Percentiles rank a stretch among this genome's conserved stretches.
Conservation (phyloP, 2,888 invertebrate genomes). For the Lucinisca nassula region DNA sequence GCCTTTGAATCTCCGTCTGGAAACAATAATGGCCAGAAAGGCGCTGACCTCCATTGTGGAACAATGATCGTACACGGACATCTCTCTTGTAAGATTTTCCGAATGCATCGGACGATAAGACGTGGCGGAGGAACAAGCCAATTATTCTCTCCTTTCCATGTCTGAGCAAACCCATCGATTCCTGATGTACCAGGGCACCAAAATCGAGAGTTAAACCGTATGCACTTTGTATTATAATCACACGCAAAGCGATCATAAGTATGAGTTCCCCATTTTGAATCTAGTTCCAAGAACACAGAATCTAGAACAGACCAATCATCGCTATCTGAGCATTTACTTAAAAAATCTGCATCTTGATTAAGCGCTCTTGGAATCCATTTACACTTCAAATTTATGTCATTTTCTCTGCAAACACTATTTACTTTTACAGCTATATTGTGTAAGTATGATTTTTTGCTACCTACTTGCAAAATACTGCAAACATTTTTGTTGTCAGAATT, state of each 20-base stretch:
- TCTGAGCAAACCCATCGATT: constrained; percentile 41
- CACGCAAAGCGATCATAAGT: constrained; percentile 53
- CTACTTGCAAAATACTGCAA: constrained; percentile 27
- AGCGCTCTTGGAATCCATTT: constrained; percentile 35
- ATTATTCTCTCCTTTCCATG: constrained; percentile 45
- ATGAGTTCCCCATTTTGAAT: constrained; percentile 46
- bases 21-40: constrained; percentile 47
- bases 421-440: constrained; percentile 32
- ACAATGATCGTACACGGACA: constrained; percentile 35
- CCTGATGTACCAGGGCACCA: constrained; percentile 51
- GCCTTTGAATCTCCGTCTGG: neutral
- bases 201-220: constrained; percentile 55
- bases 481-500: constrained; percentile 56
- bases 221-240: constrained; percentile 50
- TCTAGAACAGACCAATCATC: constrained; percentile 53
- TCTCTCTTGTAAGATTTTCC: constrained; percentile 32
- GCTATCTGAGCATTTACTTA: constrained; percentile 27
- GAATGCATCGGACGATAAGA: constrained; percentile 31
- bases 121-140: constrained; percentile 66
- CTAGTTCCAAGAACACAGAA: constrained; percentile 18
- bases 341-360: constrained; percentile 40
- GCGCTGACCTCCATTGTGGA: constrained; percentile 46
- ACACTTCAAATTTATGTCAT: constrained; percentile 4
- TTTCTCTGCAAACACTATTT: constrained; percentile 3
- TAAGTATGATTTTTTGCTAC: constrained; percentile 39